Evolutionary conservation across 2,888 invertebrate species (phyloP), one percentile per base, ranked within the genome.

Genomic region (Tetrapedia diversipes): DNA sequence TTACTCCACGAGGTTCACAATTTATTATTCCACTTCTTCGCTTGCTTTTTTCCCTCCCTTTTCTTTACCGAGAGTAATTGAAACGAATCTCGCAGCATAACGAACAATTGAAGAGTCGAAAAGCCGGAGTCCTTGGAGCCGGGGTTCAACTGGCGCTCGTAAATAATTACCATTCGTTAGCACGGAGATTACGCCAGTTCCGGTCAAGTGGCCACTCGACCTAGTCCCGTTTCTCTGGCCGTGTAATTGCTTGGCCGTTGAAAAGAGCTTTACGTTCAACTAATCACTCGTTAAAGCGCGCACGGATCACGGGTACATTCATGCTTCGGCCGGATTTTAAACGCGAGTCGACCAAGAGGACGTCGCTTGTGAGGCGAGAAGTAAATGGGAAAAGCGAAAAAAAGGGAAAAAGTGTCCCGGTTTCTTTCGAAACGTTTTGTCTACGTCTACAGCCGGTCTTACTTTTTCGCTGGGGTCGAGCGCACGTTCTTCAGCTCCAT

Each of bases 401-500:
- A 1, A 19, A 19, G 2, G n/a, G n/a, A 45, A 11, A 10, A 4
- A 4, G 0, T 8, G 29, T 16, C 16, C 24, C 47, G 10, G 24
- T 54, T 27, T 47, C 8, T 24, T 10, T 19, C 11, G 4, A 16
- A 37, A 19, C 3, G 34, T 19, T 29, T 77, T 80, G 69, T 64
- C 32, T 80, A 65, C 64, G 16, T 49, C 56, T 66, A 45, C 70
- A 24, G 54, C 14, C 37, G 47, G 16, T 56, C 91, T 92, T 95
- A 96, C 96, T 96, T 96, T 93, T 96, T 96, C 85, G 96, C 95
- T 60, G 97, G 96, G 88, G 96, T 96, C 82, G 96, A 96, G 92
- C 96, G 95, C 72, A 96, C 96, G 92, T 96, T 96, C 93, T 96
- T 96, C 79, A 96, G 93, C 92, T 96, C 97, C 96, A 96, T 96